A percentile compares a stretch with the other conserved stretches of the same genome.
Evolutionary conservation across 2,797 vertebrate species (phyloP).

Genomic region (Chiloscyllium punctatum): DNA sequence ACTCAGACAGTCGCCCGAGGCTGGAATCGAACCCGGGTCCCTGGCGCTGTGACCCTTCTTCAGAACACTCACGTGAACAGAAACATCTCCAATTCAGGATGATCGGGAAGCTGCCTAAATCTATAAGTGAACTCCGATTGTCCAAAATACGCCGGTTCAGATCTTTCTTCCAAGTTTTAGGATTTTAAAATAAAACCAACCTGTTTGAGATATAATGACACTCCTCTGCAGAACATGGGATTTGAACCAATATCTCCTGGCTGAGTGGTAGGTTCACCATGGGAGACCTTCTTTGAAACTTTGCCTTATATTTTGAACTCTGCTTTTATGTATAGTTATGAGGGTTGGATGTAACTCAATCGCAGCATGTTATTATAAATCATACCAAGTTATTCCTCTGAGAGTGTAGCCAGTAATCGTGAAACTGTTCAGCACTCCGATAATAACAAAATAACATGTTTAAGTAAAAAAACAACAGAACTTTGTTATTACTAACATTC

Average conservation of each 20-base stretch:
- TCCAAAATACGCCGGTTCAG: too few species aligned
- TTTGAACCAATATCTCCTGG: too few species aligned
- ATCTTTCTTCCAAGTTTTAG: too few species aligned
- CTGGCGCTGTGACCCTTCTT: too few species aligned
- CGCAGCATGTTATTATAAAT: neutral
- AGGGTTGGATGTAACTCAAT: neutral
- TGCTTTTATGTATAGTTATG: neutral
- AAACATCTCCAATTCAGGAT: neutral
- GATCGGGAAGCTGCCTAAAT: neutral
- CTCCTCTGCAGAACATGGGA: too few species aligned
- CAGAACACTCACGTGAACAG: neutral
- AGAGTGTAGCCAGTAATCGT: neutral
- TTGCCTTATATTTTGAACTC: neutral
- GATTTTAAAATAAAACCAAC: too few species aligned
- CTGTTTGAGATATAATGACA: too few species aligned
- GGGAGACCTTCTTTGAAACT: neutral
- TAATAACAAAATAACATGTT: neutral
- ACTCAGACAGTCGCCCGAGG: too few species aligned
- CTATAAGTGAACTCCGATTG: too few species aligned
- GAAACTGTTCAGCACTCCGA: neutral
- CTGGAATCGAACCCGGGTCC: too few species aligned
- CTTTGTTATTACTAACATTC: neutral
- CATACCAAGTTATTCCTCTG: neutral
- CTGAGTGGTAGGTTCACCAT: too few species aligned
- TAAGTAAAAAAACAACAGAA: neutral